These are phyloP conservation scores for Notarius quadriscutis DNA, from an alignment of 2,113 vertebrate genomes.

Conservation along the genomic window DNA sequence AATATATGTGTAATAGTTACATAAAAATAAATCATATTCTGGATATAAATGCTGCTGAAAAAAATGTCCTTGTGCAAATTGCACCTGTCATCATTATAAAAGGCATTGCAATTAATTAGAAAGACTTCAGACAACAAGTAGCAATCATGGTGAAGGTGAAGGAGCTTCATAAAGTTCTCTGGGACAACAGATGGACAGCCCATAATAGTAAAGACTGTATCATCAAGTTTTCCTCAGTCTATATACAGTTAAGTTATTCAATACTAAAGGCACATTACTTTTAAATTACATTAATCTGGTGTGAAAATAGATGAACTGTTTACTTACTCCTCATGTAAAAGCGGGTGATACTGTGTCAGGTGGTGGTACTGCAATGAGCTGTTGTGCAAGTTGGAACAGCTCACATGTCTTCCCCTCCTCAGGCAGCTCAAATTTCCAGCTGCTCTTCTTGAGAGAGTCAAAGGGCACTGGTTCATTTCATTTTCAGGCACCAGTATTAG, in stretches of 20 bases:
- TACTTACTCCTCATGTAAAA: constrained; percentile 19
- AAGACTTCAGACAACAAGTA: too few relatives aligned
- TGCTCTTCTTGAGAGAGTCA: constrained; percentile 62
- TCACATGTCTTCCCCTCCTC: constrained; percentile 34
- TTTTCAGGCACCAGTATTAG: constrained; percentile 49
- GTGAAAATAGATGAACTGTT: constrained; percentile 54
- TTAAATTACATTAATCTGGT: constrained; percentile 39
- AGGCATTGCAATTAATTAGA: too few relatives aligned
- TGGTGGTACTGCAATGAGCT: constrained; percentile 44
- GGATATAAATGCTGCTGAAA: too few relatives aligned
- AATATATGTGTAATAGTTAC: too few relatives aligned
- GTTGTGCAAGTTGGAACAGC: constrained; percentile 53
- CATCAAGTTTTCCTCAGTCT: constrained; percentile 23
- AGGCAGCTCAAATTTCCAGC: constrained; percentile 55
- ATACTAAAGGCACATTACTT: not conserved
- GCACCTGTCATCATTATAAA: too few relatives aligned
- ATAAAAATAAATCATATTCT: too few relatives aligned
- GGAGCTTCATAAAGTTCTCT: not conserved
- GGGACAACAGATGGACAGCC: constrained; percentile 24
- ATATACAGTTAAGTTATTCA: constrained; percentile 44
- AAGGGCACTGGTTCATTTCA: constrained; percentile 37
- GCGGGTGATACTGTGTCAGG: constrained; percentile 46
- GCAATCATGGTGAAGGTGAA: too few relatives aligned
- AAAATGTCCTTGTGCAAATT: too few relatives aligned
- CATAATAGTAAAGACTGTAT: not conserved